These are phyloP conservation scores for Heterotilapia buettikoferi DNA, from an alignment of 2,113 vertebrate genomes.

Conservation along the genomic window DNA sequence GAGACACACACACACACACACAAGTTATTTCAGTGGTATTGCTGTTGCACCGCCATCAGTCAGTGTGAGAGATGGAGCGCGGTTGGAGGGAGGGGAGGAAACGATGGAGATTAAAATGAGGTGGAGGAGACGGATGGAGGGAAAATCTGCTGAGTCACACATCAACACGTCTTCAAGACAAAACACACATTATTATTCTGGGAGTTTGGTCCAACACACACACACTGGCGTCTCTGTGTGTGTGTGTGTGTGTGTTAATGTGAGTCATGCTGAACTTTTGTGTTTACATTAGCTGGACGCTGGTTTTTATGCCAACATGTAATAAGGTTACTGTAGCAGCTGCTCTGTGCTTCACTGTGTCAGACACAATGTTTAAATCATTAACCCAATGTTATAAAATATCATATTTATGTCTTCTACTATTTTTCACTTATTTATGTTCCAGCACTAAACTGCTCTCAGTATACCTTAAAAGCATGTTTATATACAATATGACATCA, in stretches of 20 bases:
- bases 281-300: background rate
- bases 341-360: background rate
- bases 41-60: background rate
- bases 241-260: accelerated
- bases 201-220: background rate
- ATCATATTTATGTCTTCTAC: background rate
- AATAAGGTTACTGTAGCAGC: background rate
- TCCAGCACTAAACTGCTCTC: background rate
- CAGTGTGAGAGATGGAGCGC: background rate
- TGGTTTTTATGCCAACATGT: background rate
- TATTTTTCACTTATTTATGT: background rate
- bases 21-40: background rate
- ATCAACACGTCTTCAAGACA: background rate
- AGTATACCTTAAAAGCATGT: accelerated
- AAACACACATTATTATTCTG: background rate
- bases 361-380: background rate
- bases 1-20: background rate
- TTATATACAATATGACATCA: background rate
- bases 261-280: background rate
- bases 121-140: background rate
- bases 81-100: background rate
- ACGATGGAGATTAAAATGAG: background rate
- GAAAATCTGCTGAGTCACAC: background rate
- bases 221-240: background rate
- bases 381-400: background rate